Conservation (phyloP, 1,140 invertebrate species). For the Drosophila littoralis region DNA sequence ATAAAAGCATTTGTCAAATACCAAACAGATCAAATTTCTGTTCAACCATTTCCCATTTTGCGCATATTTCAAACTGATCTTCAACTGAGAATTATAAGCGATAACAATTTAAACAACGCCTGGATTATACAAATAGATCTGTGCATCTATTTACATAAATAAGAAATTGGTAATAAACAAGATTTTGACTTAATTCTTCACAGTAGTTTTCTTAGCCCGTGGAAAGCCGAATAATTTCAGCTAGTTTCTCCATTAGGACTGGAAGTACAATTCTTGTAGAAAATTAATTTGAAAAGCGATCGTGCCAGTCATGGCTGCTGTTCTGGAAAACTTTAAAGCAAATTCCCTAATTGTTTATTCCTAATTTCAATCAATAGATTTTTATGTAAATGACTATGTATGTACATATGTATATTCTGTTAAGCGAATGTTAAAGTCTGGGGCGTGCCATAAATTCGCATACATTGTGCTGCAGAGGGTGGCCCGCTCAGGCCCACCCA, state of each 20-base stretch:
- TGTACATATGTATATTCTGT: conserved; percentile 17
- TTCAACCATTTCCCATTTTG: too few species aligned
- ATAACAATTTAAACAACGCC: too few species aligned
- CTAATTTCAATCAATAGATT: conserved; percentile 37
- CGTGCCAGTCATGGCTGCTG: conserved; percentile 1
- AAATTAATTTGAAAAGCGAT: conserved; percentile 1
- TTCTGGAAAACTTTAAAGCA: conserved; percentile 22
- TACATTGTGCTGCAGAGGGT: conserved; percentile 28
- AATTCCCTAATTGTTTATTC: conserved; percentile 34
- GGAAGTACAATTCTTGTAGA: background rate
- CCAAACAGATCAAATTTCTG: too few species aligned
- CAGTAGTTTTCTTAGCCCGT: too few species aligned
- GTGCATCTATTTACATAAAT: too few species aligned
- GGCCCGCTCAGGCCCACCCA: conserved; percentile 47
- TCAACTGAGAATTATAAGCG: too few species aligned
- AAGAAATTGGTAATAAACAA: too few species aligned
- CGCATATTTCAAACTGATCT: too few species aligned
- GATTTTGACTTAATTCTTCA: too few species aligned
- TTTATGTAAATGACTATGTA: conserved; percentile 10
- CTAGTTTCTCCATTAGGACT: background rate
- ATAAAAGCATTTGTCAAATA: background rate
- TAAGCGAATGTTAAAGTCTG: conserved; percentile 24
- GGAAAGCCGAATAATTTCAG: background rate
- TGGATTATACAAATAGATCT: too few species aligned
- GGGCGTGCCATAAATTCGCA: conserved; percentile 32